These are phyloP conservation scores for Meandrina meandrites DNA, from an alignment of 92 coral and sea anemone genomes.

Conservation along the genomic window DNA sequence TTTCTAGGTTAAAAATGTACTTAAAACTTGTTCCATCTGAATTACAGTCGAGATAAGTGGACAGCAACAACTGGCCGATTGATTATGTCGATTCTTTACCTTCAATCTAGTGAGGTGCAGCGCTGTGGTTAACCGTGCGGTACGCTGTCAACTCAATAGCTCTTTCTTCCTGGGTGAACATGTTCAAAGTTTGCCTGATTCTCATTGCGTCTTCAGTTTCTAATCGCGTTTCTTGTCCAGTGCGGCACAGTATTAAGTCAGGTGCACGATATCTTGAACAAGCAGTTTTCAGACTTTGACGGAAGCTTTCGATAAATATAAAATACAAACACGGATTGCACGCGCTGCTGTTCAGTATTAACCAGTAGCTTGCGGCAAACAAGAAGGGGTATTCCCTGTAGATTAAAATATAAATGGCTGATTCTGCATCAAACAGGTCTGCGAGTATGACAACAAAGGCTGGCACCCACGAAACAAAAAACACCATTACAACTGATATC, in stretches of 20 bases:
- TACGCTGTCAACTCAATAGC: constrained; percentile 5
- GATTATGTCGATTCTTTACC: background rate
- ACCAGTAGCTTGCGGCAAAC: constrained; percentile 4
- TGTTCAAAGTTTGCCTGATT: background rate
- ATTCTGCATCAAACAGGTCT: background rate
- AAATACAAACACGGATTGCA: constrained; percentile 29
- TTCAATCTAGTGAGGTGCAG: background rate
- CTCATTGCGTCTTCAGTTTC: background rate
- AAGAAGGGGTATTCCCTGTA: background rate
- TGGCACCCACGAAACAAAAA: constrained; percentile 19
- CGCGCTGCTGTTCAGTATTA: constrained; percentile 12
- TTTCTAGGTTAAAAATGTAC: too few relatives aligned
- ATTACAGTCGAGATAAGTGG: too few relatives aligned
- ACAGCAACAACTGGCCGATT: too few relatives aligned
- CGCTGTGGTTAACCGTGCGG: background rate
- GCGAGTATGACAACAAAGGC: background rate
- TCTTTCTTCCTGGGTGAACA: background rate
- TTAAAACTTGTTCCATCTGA: too few relatives aligned
- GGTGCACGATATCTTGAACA: background rate
- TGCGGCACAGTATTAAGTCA: background rate
- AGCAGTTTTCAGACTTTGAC: constrained; percentile 4
- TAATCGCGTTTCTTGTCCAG: background rate
- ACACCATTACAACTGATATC: constrained; percentile 18
- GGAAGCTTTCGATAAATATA: constrained; percentile 27
- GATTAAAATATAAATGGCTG: background rate